A percentile compares a stretch with the other conserved stretches of the same genome.
phyloP scores from a whole-genome alignment of 2,797 vertebrate species.

The Mormyrops attenuatus region DNA sequence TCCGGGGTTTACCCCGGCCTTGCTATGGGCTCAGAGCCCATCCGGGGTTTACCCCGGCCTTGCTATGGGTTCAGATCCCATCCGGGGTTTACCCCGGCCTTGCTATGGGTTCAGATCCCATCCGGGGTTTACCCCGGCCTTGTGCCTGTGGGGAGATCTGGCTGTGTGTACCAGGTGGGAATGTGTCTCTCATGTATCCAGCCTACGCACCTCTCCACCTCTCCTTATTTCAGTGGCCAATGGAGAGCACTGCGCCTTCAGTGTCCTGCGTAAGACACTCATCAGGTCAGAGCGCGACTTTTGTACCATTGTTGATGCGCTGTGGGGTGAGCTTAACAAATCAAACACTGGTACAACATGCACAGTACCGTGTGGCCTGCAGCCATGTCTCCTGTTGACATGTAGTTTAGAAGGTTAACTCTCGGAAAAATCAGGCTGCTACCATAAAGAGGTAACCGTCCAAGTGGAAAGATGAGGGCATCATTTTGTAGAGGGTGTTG shows the following conservation, averaged over 20 bases:
- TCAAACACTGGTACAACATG: neutral
- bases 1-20: neutral
- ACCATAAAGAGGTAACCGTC: neutral
- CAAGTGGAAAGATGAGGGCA: neutral
- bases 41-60: neutral
- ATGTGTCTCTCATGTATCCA: neutral
- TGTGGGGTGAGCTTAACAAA: neutral
- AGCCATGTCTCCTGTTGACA: neutral
- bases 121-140: neutral
- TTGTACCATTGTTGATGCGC: neutral
- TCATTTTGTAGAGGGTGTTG: neutral
- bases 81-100: too few species aligned
- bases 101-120: too few species aligned
- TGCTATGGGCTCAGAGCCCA: neutral
- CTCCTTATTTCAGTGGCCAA: constrained; percentile 2
- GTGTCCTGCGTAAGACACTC: neutral
- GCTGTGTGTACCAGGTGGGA: neutral
- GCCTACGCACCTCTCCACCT: constrained; percentile 10
- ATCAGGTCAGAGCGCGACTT: neutral
- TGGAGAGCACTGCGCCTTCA: neutral
- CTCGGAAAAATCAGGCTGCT: neutral
- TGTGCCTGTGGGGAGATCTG: neutral
- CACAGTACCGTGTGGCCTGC: neutral
- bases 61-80: too few species aligned
- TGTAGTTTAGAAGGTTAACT: neutral